Conservation (phyloP, 2,113 vertebrate species). For the Chlamydotis undulata region DNA sequence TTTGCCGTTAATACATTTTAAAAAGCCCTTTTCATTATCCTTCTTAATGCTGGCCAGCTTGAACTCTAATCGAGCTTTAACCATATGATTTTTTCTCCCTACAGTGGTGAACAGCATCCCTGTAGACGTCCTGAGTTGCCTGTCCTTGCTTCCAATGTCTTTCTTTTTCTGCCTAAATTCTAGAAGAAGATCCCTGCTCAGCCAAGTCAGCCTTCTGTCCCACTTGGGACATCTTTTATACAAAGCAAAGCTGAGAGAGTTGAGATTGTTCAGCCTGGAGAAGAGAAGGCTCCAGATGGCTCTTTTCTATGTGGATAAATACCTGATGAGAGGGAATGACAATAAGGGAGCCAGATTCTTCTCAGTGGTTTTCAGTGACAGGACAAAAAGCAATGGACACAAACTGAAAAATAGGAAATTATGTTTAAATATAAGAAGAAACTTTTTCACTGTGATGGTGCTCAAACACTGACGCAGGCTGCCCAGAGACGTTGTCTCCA, state of each 20-base stretch:
- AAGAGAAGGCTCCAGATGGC: background rate
- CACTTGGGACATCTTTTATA: background rate
- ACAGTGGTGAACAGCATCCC: background rate
- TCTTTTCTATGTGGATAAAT: background rate
- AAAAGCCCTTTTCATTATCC: background rate
- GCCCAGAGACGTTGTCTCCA: too few species aligned
- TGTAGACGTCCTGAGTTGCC: background rate
- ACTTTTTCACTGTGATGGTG: background rate
- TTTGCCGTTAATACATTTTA: background rate
- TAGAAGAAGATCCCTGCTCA: background rate
- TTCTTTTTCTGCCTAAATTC: background rate
- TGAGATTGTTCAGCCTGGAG: background rate
- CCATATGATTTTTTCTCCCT: background rate
- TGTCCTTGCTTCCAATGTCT: background rate
- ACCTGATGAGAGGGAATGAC: background rate
- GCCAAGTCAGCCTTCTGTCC: background rate
- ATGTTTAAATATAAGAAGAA: background rate
- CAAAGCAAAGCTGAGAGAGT: background rate
- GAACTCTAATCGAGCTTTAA: background rate
- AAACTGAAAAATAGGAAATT: background rate
- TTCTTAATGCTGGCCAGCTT: background rate
- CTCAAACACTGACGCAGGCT: background rate
- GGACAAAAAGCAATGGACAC: background rate
- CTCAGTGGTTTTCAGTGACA: background rate
- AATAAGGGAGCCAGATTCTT: background rate